Evolutionary conservation across 30 jellyfish, hydroid and myxozoan species (phyloP).

Genomic region (Aurelia aurita): DNA sequence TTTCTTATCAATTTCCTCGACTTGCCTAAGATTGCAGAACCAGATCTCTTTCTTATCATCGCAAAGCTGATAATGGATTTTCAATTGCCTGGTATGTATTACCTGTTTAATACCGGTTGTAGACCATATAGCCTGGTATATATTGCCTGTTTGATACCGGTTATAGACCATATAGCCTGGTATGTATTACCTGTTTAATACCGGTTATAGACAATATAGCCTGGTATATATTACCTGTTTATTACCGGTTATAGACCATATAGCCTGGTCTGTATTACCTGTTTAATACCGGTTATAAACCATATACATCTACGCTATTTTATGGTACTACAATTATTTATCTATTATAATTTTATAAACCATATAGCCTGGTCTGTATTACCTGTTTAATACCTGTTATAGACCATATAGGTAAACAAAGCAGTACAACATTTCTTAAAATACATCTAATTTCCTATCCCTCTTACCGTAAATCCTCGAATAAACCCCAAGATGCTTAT

Average conservation of each 20-base stretch:
- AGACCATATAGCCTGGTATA: conserved; percentile 1
- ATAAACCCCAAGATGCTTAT: too few species aligned
- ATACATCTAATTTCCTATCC: too few species aligned
- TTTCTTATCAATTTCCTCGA: conserved; percentile 41
- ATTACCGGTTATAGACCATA: background rate
- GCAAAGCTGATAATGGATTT: conserved; percentile 62
- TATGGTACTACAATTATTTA: too few species aligned
- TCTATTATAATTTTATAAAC: too few species aligned
- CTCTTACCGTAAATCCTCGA: too few species aligned
- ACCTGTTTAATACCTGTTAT: too few species aligned
- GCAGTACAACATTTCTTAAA: too few species aligned
- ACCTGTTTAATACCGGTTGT: background rate
- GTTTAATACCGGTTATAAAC: background rate
- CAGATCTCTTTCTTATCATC: conserved; percentile 23
- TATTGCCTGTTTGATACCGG: background rate
- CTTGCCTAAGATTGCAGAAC: conserved; percentile 43
- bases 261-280: conserved; percentile 4
- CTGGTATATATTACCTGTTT: conserved; percentile 21
- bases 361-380: too few species aligned
- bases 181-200: background rate
- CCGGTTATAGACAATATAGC: background rate
- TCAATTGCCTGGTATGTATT: conserved; percentile 58
- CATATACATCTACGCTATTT: too few species aligned
- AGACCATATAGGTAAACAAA: too few species aligned
- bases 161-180: background rate